Evolutionary conservation across 2,888 invertebrate species (phyloP), one percentile per base, ranked within the genome.

Genomic region (Hirtodrosophila confusa): DNA sequence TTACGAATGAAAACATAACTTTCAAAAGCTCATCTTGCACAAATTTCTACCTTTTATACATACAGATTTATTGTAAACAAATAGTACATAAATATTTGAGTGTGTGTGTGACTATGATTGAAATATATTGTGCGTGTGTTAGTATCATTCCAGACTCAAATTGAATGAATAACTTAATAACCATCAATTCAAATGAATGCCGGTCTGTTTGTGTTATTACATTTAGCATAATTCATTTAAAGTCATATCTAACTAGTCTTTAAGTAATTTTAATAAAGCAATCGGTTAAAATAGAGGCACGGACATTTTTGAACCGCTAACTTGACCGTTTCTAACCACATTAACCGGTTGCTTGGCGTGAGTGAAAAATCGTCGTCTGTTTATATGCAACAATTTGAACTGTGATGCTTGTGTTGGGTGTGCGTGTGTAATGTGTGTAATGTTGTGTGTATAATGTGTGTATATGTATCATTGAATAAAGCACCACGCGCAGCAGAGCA

Each of bases 401-500:
- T 49, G 55, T 48, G 48, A 48, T 61, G 61, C 24, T 27, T 23
- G 47, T 40, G 39, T 45, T 40, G 43, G 9, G 48, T 43, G 50
- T 65, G 9, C 65, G 51, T 60, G 23, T 48, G 45, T 47, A 12
- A 60, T 53, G 37, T 66, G 41, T 56, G 43, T 29, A 41, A 40
- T 50, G 45, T 45, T 36, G 7, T 51, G n/a, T 45, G 45, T n/a
- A n/a, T n/a, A n/a, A n/a, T 47, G 29, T 12, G 39, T 31, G 44
- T 60, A 36, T 43, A 10, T 39, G n/a, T 48, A 55, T 17, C 9
- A 36, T 53, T 55, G 56, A 57, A 49, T 48, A 82, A 83, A 83
- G 88, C 82, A 83, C 83, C 88, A 68, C 82, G 86, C 88, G 82
- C 83, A 69, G 88, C 87, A 64, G 75, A 73, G 56, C 56, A 54